A percentile compares a stretch with the other conserved stretches of the same genome.
Evolutionary conservation across 2,888 invertebrate species (phyloP).

Genomic region (Spisula subtruncata): DNA sequence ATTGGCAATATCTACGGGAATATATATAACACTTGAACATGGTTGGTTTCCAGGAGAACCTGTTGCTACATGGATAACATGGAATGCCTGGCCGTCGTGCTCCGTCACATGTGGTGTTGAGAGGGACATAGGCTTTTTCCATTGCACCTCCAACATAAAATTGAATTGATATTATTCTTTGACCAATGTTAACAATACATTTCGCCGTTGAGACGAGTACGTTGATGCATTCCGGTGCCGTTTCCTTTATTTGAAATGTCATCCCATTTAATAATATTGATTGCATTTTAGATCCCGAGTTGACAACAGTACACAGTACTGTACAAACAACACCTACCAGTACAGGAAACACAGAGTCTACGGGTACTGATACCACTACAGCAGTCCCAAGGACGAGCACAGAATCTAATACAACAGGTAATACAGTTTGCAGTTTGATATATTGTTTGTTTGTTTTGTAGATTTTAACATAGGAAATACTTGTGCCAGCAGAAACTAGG

Average conservation of each 20-base stretch:
- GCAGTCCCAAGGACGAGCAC: not conserved
- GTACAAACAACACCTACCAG: not conserved
- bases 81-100: constrained; percentile 27
- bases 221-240: not conserved
- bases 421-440: not conserved
- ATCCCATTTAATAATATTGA: no score
- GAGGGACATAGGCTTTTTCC: no score
- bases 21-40: not conserved
- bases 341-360: not conserved
- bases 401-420: not conserved
- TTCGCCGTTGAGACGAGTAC: not conserved
- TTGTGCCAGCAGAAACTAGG: no score
- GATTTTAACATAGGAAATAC: no score
- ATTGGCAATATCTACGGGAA: no score
- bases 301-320: not conserved
- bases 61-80: not conserved
- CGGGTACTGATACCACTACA: not conserved
- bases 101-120: constrained; percentile 27
- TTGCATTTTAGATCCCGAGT: not conserved
- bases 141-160: no score
- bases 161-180: no score
- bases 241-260: not conserved
- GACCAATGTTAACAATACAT: no score
- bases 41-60: not conserved
- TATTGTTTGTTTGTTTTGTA: no score